Conservation (phyloP, 1,140 invertebrate species). For the Drosophila serrata region DNA sequence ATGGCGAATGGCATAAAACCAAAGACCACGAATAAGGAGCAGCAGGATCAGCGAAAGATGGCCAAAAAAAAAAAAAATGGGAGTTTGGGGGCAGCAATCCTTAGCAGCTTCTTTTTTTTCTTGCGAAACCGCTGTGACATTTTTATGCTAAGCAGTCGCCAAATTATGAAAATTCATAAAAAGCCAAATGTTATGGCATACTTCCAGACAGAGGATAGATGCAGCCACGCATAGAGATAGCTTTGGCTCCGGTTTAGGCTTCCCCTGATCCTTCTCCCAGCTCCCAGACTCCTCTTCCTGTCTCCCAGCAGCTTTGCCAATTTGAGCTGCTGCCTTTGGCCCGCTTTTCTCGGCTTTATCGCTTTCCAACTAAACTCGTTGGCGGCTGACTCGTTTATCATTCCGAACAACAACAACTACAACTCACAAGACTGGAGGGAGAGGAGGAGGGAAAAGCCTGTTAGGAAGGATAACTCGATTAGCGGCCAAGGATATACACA, state of each 20-base stretch:
- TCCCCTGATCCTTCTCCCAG: too few species aligned
- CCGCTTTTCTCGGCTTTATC: conserved; percentile 54
- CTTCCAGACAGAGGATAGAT: conserved; percentile 47
- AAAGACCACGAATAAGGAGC: conserved; percentile 49
- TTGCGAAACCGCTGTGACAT: conserved; percentile 80
- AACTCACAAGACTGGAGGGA: too few species aligned
- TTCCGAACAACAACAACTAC: conserved; percentile 15
- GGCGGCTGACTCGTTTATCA: conserved; percentile 71
- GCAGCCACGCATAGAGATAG: conserved; percentile 12
- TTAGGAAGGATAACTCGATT: conserved; percentile 12
- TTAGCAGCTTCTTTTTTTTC: conserved; percentile 68
- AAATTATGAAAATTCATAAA: conserved; percentile 83
- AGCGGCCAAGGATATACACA: conserved; percentile 2
- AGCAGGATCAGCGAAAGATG: conserved; percentile 34
- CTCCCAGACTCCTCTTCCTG: too few species aligned
- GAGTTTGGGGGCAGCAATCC: conserved; percentile 40
- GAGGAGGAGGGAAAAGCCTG: conserved; percentile 5
- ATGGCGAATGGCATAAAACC: conserved; percentile 68
- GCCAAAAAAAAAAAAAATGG: neutral
- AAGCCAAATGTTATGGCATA: conserved; percentile 80
- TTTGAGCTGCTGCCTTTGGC: conserved; percentile 47
- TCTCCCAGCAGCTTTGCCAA: conserved; percentile 49
- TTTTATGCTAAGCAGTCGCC: conserved; percentile 81
- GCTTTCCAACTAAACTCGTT: conserved; percentile 73
- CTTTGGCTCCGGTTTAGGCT: too few species aligned